phyloP scores from a whole-genome alignment of 2,113 vertebrate genomes.

The Verasper variegatus region DNA sequence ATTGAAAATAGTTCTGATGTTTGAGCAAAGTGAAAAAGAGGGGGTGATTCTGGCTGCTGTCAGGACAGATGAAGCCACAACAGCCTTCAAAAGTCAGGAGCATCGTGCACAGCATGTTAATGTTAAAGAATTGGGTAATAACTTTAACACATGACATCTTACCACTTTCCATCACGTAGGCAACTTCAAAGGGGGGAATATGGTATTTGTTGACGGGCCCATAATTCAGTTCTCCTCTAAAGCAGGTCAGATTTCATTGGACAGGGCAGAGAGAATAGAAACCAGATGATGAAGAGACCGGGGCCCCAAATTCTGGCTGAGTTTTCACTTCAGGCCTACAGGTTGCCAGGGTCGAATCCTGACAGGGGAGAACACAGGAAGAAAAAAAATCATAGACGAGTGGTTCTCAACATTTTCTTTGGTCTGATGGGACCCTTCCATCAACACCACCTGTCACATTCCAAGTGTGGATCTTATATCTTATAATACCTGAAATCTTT shows the following conservation, averaged over 20 bases:
- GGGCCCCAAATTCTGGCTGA: constrained; percentile 52
- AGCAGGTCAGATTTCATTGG: constrained; percentile 83
- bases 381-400: constrained; percentile 23
- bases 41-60: constrained; percentile 66
- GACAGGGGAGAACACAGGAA: constrained; percentile 36
- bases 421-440: not conserved
- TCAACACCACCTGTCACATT: not conserved
- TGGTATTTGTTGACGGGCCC: constrained; percentile 83
- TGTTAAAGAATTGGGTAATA: constrained; percentile 79
- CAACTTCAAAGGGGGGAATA: constrained; percentile 83
- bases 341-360: constrained; percentile 58
- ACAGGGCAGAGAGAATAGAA: constrained; percentile 80
- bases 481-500: not conserved
- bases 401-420: not conserved
- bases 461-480: not conserved
- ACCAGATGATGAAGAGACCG: constrained; percentile 81
- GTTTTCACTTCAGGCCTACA: constrained; percentile 55
- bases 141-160: constrained; percentile 84
- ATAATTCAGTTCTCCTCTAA: constrained; percentile 83
- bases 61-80: constrained; percentile 79
- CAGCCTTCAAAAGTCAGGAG: constrained; percentile 64
- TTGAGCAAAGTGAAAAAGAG: constrained; percentile 65
- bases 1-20: constrained; percentile 67
- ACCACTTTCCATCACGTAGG: constrained; percentile 79
- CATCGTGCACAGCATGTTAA: constrained; percentile 77